A percentile compares a stretch with the other conserved stretches of the same genome.
phyloP scores from a whole-genome alignment of 2,797 vertebrate genomes.

The Amblyopsis hoosieri region DNA sequence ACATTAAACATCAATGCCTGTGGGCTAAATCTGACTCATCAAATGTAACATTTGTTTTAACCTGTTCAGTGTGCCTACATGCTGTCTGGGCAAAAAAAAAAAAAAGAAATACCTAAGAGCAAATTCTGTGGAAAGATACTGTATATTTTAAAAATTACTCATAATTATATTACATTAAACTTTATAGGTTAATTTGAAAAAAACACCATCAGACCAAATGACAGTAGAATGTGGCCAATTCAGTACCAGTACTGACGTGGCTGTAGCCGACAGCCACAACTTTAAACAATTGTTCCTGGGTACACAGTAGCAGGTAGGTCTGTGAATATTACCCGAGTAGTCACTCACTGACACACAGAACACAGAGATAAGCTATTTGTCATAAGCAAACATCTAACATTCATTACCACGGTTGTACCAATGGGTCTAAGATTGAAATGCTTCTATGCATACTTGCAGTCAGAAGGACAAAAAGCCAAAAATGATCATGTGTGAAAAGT shows the following conservation, averaged over 20 bases:
- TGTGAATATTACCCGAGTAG: constrained; percentile 17
- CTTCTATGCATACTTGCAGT: not conserved
- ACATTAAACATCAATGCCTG: not conserved
- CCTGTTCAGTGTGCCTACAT: constrained; percentile 20
- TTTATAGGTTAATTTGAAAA: too few species aligned
- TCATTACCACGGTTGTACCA: not conserved
- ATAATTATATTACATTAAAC: too few species aligned
- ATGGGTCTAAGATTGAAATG: not conserved
- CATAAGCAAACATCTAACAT: too few species aligned
- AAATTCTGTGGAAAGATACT: not conserved
- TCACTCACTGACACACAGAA: constrained; percentile 20
- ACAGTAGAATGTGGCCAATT: constrained; percentile 12
- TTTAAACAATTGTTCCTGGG: constrained; percentile 57
- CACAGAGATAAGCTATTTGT: too few species aligned
- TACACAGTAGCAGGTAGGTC: constrained; percentile 21
- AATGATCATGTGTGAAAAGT: constrained; percentile 16
- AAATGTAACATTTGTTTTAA: constrained; percentile 26
- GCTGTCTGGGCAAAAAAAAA: not conserved
- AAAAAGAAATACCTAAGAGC: constrained; percentile 6
- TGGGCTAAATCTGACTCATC: constrained; percentile 36
- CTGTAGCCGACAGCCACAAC: constrained; percentile 33
- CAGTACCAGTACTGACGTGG: constrained; percentile 19
- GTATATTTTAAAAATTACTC: not conserved
- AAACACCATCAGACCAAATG: not conserved
- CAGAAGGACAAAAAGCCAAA: constrained; percentile 17